A percentile compares a stretch with the other conserved stretches of the same genome.
Evolutionary conservation across 2,888 invertebrate species (phyloP).

Genomic region (Drosophila antonietae): DNA sequence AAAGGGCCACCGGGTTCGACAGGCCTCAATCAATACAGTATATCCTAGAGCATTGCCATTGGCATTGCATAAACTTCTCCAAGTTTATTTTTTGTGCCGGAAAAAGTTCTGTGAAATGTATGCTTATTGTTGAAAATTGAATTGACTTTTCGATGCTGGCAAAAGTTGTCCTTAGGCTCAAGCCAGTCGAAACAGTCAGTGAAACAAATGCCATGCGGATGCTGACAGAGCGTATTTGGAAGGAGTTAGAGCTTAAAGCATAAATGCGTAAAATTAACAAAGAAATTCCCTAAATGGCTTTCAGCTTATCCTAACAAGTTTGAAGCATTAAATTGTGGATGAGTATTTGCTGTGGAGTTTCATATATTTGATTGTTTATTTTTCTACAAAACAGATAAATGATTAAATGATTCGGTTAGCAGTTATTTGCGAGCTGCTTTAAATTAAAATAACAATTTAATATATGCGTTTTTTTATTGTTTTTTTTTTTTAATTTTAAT

Average conservation of each 20-base stretch:
- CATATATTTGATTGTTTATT: no score
- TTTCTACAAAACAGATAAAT: no score
- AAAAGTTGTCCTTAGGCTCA: not conserved
- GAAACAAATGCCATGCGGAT: not conserved
- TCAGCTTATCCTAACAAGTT: not conserved
- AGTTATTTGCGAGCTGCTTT: no score
- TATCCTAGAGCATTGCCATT: not conserved
- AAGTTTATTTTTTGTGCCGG: conserved; percentile 18
- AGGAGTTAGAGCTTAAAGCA: conserved; percentile 9
- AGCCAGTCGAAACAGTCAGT: not conserved
- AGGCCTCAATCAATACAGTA: conserved; percentile 42
- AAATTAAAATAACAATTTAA: no score
- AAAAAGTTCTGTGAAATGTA: conserved; percentile 25
- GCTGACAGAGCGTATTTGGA: not conserved
- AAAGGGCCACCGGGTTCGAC: conserved; percentile 26
- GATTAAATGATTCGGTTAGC: no score
- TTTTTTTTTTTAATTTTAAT: no score
- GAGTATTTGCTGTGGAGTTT: no score
- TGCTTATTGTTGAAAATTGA: conserved; percentile 37
- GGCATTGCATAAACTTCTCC: conserved; percentile 17
- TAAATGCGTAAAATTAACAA: conserved; percentile 2
- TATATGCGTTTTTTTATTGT: no score
- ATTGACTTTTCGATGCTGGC: conserved; percentile 29
- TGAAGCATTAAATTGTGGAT: not conserved
- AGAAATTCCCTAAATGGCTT: not conserved